A percentile compares a stretch with the other conserved stretches of the same genome.
Conservation (phyloP, 2,113 vertebrate species). For the Drymodes brunneopygia region DNA sequence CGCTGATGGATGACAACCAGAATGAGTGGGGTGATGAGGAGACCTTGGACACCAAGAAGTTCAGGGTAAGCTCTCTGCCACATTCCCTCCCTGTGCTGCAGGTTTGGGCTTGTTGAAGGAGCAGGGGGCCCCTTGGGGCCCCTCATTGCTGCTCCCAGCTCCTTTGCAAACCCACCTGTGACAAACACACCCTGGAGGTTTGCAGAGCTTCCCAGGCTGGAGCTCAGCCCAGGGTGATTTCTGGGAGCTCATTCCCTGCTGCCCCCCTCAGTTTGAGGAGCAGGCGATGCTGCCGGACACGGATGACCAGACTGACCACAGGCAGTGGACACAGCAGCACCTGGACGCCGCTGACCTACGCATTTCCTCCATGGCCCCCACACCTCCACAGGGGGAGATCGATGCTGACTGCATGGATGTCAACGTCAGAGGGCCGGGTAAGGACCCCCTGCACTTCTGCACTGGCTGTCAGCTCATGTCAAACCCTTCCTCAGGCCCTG, state of each 20-base stretch:
- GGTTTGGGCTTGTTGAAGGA: not conserved
- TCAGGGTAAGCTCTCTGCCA: constrained; percentile 78
- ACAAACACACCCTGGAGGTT: not conserved
- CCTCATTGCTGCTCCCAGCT: not conserved
- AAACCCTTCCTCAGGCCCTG: not conserved
- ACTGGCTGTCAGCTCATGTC: not conserved
- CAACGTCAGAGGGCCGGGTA: constrained; percentile 94
- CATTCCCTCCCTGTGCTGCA: not conserved
- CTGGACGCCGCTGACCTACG: constrained; percentile 94
- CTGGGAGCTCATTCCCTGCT: not conserved
- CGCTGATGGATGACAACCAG: constrained; percentile 92
- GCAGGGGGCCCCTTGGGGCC: not conserved
- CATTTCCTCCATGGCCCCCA: constrained; percentile 90
- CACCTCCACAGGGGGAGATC: constrained; percentile 93
- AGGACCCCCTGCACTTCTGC: not conserved
- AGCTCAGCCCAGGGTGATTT: not conserved
- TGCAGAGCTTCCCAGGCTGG: not conserved
- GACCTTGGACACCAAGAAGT: constrained; percentile 86
- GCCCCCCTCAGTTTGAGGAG: constrained; percentile 82
- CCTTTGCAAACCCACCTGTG: not conserved
- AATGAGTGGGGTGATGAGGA: constrained; percentile 94
- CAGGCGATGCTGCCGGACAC: constrained; percentile 82
- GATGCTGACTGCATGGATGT: constrained; percentile 95
- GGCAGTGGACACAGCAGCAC: constrained; percentile 98
- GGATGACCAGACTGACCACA: constrained; percentile 88